Evolutionary conservation across 2,797 vertebrate species (phyloP).

Genomic region (Chiloscyllium punctatum): DNA sequence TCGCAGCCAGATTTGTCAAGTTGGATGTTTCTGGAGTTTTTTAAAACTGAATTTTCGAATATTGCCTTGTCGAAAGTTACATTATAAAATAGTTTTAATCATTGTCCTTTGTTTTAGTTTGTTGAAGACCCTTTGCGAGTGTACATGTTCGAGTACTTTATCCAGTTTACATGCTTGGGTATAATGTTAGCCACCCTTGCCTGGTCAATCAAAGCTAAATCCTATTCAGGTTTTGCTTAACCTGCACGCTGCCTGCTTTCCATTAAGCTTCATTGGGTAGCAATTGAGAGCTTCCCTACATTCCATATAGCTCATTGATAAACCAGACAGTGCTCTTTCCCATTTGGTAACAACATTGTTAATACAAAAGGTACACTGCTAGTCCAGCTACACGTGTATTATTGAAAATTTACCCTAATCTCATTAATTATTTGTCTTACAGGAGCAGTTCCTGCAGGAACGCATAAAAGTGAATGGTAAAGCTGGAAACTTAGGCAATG

Average conservation of each 20-base stretch:
- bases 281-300: neutral
- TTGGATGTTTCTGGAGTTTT: neutral
- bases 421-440: conserved; percentile 36
- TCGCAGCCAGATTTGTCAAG: neutral
- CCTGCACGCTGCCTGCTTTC: neutral
- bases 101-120: neutral
- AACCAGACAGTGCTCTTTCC: neutral
- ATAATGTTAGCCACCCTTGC: neutral
- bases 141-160: neutral
- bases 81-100: neutral
- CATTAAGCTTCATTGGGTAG: neutral
- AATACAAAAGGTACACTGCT: neutral
- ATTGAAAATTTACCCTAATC: neutral
- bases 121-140: neutral
- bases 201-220: too few relatives aligned
- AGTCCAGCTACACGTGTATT: neutral
- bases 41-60: neutral
- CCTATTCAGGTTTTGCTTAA: neutral
- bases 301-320: neutral
- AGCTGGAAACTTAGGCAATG: conserved; percentile 84
- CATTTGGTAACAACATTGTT: neutral
- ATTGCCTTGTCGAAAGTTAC: neutral
- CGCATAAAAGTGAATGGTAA: conserved; percentile 96
- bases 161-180: neutral
- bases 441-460: conserved; percentile 97